Base-by-base conservation (phyloP, 2,113 vertebrate species). In the Dipodomys spectabilis region DNA sequence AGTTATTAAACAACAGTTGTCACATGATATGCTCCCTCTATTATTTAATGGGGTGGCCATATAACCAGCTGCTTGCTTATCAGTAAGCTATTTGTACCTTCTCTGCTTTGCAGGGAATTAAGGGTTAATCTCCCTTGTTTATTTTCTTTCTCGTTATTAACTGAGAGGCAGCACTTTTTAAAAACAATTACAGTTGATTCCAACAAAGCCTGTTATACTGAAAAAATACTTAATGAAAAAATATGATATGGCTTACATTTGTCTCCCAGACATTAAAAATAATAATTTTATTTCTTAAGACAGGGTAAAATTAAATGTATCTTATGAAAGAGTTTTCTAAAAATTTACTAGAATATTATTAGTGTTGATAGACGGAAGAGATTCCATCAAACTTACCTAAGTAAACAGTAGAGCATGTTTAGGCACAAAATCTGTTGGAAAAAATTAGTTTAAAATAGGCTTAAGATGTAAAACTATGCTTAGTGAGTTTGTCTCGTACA, bases 381-480 rank as follows among this genome's bases (percentile, higher is more conserved):
- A 45, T 92, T 87, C 32, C 87, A 39, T 84, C 93, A 75, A 68
- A 1, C 39, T 77, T 94, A 62, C 7, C 30, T 86, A 44, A 49
- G 57, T 93, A 93, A 94, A 81, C 69, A 86, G 32, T 60, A 57
- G 53, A 64, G 74, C 12, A 20, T 60, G 28, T 84, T 82, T 77
- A 90, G 73, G 62, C 44, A 53, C 53, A 44, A 69, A 69, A 77
- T 81, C 84, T 80, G 39, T 71, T 89, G 30, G 78, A 92, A 90
- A 82, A n/a, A 82, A 45, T n/a, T 64, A 88, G 90, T 64, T 92
- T 88, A 39, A 45, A 82, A 62, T 94, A 28, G 13, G 10, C 16
- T 86, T 93, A 73, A 19, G 6, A 67, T 68, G 12, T 53, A 82
- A 35, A 30, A 80, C 16, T 88, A 5, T 75, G 60, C 30, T 78